phyloP scores from a whole-genome alignment of 2,888 invertebrate species.

The Drosophila differens region DNA sequence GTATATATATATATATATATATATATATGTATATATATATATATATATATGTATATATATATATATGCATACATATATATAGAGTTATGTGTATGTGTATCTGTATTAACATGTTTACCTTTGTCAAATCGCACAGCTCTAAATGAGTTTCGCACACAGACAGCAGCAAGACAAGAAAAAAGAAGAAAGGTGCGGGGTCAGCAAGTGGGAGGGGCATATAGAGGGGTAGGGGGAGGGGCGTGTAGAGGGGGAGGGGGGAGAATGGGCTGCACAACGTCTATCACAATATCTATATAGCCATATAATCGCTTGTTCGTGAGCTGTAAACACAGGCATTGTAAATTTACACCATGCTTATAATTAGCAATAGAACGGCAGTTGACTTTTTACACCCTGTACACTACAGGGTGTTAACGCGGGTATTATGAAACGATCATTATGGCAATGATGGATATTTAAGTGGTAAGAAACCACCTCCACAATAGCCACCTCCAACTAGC shows the following conservation, averaged over 20 bases:
- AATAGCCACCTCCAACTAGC: neutral
- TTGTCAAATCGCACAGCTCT: conserved; percentile 58
- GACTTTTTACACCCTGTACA: conserved; percentile 51
- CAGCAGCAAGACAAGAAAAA: neutral
- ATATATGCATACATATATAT: neutral
- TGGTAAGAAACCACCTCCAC: neutral
- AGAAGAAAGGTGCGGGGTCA: neutral
- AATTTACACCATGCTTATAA: conserved; percentile 76
- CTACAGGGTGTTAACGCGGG: neutral
- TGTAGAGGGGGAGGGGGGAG: neutral
- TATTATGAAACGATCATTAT: neutral
- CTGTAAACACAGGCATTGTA: conserved; percentile 76
- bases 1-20: neutral
- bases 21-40: neutral
- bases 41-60: neutral
- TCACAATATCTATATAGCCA: conserved; percentile 60
- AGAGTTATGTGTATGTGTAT: neutral
- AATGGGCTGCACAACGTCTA: conserved; percentile 28
- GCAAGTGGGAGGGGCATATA: neutral
- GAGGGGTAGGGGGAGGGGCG: neutral
- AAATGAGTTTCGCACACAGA: conserved; percentile 26
- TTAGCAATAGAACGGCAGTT: conserved; percentile 77
- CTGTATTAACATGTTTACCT: conserved; percentile 39
- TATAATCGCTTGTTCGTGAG: conserved; percentile 76
- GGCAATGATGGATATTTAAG: neutral